Base-by-base conservation (phyloP, 1,140 invertebrate species). In the Panagrolaimus sp. region DNA sequence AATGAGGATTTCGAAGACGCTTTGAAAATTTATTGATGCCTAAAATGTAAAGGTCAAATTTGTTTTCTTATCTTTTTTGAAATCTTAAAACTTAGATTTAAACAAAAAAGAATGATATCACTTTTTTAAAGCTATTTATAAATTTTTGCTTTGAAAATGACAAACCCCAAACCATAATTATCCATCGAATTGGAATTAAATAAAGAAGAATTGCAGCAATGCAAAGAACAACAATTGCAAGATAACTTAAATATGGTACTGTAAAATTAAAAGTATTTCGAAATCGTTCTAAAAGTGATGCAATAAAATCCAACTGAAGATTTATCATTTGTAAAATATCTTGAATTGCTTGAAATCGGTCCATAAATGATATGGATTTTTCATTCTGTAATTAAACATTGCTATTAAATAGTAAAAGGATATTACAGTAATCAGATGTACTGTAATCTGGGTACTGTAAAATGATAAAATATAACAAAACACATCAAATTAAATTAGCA, bases 21-120 rank as follows among this genome's bases (percentile, higher is more conserved):
- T 94, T 89, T 10, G 93, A 90, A 85, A 98, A 98, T 86, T 98
- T 98, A 85, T 96, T 94, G 26, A 96, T 88, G 65, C 86, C 86
- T 86, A 74, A 47, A 78, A 62, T 44, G 68, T 68, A 63, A 68
- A 26, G 28, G 28, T 58, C 52, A 58, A n/a, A 38, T 38, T 38
- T 38, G 52, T 58, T 28, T 26, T 28, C 21, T 48, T 43, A 24
- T 14, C 62, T 48, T 43, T 47, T 63, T 9, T 10, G 9, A 14
- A 10, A n/a, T n/a, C n/a, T n/a, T n/a, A n/a, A n/a, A n/a, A n/a
- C n/a, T n/a, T n/a, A n/a, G n/a, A n/a, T n/a, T n/a, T n/a, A n/a
- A n/a, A n/a, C n/a, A n/a, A n/a, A 70, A 70, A 63, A 68, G 28
- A 58, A 58, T 21, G 21, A 58, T 28, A 28, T 58, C 52, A 58